These are phyloP conservation scores for Perodicticus potto DNA, from an alignment of 2,797 vertebrate genomes.

Conservation along the genomic window DNA sequence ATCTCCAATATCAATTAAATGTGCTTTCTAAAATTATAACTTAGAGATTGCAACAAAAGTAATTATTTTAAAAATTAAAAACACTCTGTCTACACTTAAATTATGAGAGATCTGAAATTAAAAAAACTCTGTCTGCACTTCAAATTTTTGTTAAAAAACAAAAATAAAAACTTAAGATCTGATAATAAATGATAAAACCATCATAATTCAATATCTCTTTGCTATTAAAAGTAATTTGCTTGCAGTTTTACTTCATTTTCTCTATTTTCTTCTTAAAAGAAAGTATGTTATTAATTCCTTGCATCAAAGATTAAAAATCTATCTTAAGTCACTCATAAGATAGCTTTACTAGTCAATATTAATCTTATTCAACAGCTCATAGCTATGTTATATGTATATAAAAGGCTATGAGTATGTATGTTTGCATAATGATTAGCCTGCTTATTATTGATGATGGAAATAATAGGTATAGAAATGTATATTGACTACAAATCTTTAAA, in stretches of 20 bases:
- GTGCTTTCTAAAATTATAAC: constrained; percentile 34
- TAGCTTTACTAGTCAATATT: constrained; percentile 60
- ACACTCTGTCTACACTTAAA: background rate
- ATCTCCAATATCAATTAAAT: constrained; percentile 27
- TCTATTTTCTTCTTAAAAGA: constrained; percentile 53
- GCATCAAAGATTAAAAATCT: constrained; percentile 51
- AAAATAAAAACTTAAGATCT: constrained; percentile 41
- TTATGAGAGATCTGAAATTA: background rate
- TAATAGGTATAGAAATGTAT: constrained; percentile 60
- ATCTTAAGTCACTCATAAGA: constrained; percentile 63
- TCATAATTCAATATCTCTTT: background rate
- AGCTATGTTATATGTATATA: background rate
- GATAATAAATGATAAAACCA: background rate
- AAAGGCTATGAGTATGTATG: constrained; percentile 36
- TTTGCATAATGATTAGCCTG: constrained; percentile 45
- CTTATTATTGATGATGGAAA: constrained; percentile 63
- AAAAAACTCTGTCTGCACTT: background rate
- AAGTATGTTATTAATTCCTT: constrained; percentile 36
- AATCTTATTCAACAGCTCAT: constrained; percentile 68
- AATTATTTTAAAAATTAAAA: constrained; percentile 30
- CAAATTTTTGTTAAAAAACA: background rate
- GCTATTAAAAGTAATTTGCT: constrained; percentile 33
- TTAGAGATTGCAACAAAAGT: constrained; percentile 31
- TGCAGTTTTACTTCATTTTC: constrained; percentile 10
- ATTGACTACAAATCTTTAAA: constrained; percentile 76